phyloP scores from a whole-genome alignment of 1,140 invertebrate genomes.

The Drosophila bocqueti region DNA sequence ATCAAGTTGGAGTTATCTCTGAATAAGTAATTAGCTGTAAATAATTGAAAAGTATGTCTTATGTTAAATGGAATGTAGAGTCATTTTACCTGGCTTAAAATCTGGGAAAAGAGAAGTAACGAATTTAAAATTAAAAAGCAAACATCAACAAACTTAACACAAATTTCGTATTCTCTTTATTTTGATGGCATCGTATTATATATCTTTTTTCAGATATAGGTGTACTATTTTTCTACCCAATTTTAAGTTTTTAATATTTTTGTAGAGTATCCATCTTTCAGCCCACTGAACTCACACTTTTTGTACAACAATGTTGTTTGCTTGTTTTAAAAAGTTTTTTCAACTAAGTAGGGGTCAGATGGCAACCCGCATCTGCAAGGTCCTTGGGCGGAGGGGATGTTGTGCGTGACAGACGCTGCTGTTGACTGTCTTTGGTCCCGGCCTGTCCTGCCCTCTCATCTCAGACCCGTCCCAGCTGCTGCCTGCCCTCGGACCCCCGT shows the following conservation, averaged over 20 bases:
- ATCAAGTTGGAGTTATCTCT: background rate
- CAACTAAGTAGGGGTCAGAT: conserved; percentile 48
- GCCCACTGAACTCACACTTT: background rate
- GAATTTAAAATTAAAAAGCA: background rate
- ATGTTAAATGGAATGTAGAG: background rate
- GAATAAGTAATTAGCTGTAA: conserved; percentile 7
- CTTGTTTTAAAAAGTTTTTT: conserved; percentile 47
- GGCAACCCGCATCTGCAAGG: conserved; percentile 22
- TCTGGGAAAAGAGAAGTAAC: background rate
- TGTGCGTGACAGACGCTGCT: conserved; percentile 75
- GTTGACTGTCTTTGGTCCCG: conserved; percentile 44
- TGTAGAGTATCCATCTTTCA: conserved; percentile 13
- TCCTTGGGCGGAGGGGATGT: conserved; percentile 45
- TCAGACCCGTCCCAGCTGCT: background rate
- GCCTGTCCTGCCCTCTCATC: background rate
- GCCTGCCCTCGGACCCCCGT: conserved; percentile 23
- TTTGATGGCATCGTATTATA: background rate
- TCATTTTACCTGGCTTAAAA: background rate
- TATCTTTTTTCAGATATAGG: too few relatives aligned
- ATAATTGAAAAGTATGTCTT: too few relatives aligned
- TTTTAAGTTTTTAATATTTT: background rate
- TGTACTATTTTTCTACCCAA: background rate
- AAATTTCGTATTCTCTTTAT: background rate
- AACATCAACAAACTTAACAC: background rate
- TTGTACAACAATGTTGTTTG: conserved; percentile 13